Evolutionary conservation across 1,140 invertebrate species (phyloP), one percentile per base, ranked within the genome.

Genomic region (Drosophila santomea): DNA sequence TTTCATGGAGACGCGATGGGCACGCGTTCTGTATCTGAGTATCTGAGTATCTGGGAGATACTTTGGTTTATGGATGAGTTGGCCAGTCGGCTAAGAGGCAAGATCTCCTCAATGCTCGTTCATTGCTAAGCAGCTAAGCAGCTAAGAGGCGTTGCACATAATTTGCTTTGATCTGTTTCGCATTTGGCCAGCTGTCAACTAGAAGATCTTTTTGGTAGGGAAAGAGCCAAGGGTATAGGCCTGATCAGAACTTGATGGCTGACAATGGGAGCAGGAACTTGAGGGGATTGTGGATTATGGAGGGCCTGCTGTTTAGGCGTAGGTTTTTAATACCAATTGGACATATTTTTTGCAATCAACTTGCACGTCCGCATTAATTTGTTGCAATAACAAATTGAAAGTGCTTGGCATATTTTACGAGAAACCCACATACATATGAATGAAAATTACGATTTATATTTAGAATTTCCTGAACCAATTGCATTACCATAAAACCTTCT

Each of bases 151-250:
- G 83, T 88, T 88, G 83, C 84, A 88, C 80, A 83, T 88, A 88
- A 88, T 88, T 89, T 88, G 83, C 83, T 88, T 88, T 88, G 83
- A 88, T 88, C 83, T 80, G 83, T 88, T 88, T 88, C 84, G 84
- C 84, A 88, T 83, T 88, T 83, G 72, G 83, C 74, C 58, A 74
- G 83, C 83, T 88, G 83, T 88, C 83, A 88, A 88, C 84, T 20
- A 15, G 52, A n/a, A 39, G 55, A 61, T 28, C 54, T 62, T 15
- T 17, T 8, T 43, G n/a, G 8, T 8, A 12, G 45, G 1, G 3
- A 36, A 14, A 2, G 11, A 50, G 28, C 7, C 3, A 38, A 17
- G 66, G 14, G 15, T 2, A 28, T 25, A 35, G 10, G 15, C 8
- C 8, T 2, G 32, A 47, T 50, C 45, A 11, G 32, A 60, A 43